Evolutionary conservation across 1,140 invertebrate species (phyloP), one percentile per base, ranked within the genome.

Genomic region (Pseudomyrmex concolor): DNA sequence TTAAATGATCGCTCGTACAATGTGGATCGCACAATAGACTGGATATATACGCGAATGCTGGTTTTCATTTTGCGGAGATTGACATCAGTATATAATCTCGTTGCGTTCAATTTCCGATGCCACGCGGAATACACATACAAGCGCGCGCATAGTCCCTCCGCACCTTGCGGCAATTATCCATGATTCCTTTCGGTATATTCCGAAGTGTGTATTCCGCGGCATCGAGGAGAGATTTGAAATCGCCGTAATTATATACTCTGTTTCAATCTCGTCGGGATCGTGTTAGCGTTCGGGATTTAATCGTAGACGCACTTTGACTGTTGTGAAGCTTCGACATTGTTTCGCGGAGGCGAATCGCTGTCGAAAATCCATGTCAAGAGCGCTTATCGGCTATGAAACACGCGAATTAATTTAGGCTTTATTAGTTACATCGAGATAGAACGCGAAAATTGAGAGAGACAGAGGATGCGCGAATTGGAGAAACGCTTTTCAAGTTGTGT

Each of bases 401-500:
- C 66, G 54, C 22, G 66, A 80, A 80, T 71, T 80, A 80, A 80
- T 80, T 70, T 80, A 80, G 67, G 76, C 76, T 80, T 80, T 80
- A 80, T 80, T 80, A 80, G 66, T 80, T 80, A 80, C 66, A 71
- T 77, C 73, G 73, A 77, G 84, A 67, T 74, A 63, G 5, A 34
- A 80, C 60, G 83, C 76, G 76, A 71, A 13, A 70, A 54, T 70
- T 4, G 34, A 34, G 34, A 34, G 34, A 34, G 34, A 34, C 4
- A 34, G 34, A 34, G 66, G 55, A 71, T 59, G 64, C 50, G 50
- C 43, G 57, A 34, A 60, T 70, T 64, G n/a, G 60, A 70, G 43
- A 50, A 82, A 85, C 84, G 89, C 91, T 92, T 92, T 91, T 34
- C 34, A 34, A 34, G 34, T 92, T 91, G 91, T 89, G 93, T 94